These are phyloP conservation scores for Naja naja DNA, from an alignment of 2,113 vertebrate species.

Conservation along the genomic window DNA sequence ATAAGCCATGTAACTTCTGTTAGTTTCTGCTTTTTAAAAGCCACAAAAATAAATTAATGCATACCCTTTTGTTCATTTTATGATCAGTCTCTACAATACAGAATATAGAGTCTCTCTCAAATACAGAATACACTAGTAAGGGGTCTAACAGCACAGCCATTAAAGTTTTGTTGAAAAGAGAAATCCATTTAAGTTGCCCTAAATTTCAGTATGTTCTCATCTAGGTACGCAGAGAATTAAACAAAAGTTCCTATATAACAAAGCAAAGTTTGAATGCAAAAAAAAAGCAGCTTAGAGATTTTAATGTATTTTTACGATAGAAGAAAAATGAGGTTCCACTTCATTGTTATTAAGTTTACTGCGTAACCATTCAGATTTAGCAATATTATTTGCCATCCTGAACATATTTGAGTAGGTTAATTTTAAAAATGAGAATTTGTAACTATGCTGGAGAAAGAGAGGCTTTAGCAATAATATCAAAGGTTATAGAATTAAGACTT, in stretches of 20 bases:
- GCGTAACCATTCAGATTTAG: background rate
- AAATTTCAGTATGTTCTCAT: background rate
- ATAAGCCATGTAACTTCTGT: constrained; percentile 61
- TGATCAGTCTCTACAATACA: background rate
- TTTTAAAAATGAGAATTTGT: background rate
- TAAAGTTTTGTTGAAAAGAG: background rate
- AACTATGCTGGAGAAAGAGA: background rate
- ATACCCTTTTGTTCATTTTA: background rate
- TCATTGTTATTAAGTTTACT: background rate
- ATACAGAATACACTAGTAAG: background rate
- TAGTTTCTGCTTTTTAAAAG: constrained; percentile 62
- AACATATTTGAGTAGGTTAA: background rate
- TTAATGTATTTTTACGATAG: background rate
- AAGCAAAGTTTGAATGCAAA: background rate
- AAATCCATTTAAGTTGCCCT: background rate
- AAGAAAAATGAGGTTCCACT: background rate
- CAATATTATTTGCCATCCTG: background rate
- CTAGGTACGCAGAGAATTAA: background rate
- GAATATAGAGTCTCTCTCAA: background rate
- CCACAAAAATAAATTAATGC: constrained; percentile 21
- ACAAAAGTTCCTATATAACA: background rate
- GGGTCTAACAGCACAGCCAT: background rate
- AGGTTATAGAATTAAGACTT: background rate
- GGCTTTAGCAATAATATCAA: background rate
- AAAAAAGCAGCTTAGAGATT: background rate